A percentile compares a stretch with the other conserved stretches of the same genome.
phyloP scores from a whole-genome alignment of 92 coral and sea anemone genomes.

The Isaurus tuberculatus region DNA sequence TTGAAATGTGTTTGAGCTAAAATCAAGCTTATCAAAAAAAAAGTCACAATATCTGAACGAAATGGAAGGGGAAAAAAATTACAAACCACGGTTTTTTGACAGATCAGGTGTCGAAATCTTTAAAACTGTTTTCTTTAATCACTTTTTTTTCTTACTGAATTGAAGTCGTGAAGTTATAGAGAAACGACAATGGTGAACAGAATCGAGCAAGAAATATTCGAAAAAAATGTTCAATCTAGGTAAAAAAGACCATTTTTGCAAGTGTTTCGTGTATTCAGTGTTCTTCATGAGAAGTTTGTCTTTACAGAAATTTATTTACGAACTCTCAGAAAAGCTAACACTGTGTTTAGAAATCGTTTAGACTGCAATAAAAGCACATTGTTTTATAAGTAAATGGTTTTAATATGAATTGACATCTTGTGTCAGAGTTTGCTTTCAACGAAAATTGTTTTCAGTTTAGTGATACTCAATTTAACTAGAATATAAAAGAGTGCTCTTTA shows the following conservation, averaged over 20 bases:
- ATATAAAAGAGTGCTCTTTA: not conserved
- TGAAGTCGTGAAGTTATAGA: not conserved
- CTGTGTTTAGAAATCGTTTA: conserved; percentile 58
- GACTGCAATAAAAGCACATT: conserved; percentile 65
- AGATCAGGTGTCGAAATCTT: conserved; percentile 15
- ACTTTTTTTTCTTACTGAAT: conserved; percentile 17
- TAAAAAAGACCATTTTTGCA: not conserved
- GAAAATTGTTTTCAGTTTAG: not conserved
- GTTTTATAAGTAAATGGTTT: conserved; percentile 59
- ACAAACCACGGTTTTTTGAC: conserved; percentile 39
- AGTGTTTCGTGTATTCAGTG: not conserved
- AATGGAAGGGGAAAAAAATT: not conserved
- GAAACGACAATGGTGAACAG: not conserved
- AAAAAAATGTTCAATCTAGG: not conserved
- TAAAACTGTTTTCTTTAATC: conserved; percentile 1
- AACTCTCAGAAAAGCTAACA: conserved; percentile 34
- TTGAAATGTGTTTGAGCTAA: conserved; percentile 35
- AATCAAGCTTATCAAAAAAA: conserved; percentile 24
- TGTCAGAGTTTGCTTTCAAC: conserved; percentile 19
- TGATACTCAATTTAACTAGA: conserved; percentile 11
- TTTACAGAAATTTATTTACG: conserved; percentile 20
- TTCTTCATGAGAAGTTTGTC: not conserved
- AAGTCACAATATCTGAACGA: conserved; percentile 34
- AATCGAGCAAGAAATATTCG: not conserved
- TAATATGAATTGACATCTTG: conserved; percentile 49